Evolutionary conservation across 2,888 invertebrate genomes (phyloP).

Genomic region (Calliphora vomitoria): DNA sequence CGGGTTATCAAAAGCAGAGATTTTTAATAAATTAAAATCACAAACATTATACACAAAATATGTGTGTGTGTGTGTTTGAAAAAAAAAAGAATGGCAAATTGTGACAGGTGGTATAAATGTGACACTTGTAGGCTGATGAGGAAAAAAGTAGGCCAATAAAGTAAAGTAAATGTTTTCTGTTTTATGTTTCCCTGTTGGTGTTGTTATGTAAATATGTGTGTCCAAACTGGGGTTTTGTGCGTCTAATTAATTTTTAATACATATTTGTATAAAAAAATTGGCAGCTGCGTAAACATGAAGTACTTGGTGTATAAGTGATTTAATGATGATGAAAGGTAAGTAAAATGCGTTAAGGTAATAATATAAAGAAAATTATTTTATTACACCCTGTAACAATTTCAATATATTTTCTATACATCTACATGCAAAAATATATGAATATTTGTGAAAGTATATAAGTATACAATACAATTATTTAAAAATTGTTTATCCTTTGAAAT

Average conservation of each 20-base stretch:
- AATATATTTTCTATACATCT: too few relatives aligned
- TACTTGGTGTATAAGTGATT: background rate
- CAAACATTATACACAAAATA: background rate
- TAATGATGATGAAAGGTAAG: background rate
- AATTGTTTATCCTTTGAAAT: too few relatives aligned
- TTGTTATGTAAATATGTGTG: background rate
- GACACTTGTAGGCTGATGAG: background rate
- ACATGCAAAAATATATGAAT: too few relatives aligned
- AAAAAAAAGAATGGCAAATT: background rate
- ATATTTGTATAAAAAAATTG: background rate
- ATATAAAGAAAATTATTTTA: too few relatives aligned
- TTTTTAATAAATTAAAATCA: slow-evolving; percentile 37
- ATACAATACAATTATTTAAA: too few relatives aligned
- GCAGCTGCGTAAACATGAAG: background rate
- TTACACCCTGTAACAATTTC: too few relatives aligned
- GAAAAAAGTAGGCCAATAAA: background rate
- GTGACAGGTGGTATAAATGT: background rate
- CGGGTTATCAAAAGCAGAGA: slow-evolving; percentile 12
- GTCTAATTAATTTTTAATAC: slow-evolving; percentile 4
- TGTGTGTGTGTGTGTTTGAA: background rate
- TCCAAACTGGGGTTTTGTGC: background rate
- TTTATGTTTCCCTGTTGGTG: background rate
- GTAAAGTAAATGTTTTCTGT: slow-evolving; percentile 2
- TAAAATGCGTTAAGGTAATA: background rate
- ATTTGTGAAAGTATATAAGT: too few relatives aligned